Conservation (phyloP, 2,113 vertebrate species). For the Salvelinus namaycush region DNA sequence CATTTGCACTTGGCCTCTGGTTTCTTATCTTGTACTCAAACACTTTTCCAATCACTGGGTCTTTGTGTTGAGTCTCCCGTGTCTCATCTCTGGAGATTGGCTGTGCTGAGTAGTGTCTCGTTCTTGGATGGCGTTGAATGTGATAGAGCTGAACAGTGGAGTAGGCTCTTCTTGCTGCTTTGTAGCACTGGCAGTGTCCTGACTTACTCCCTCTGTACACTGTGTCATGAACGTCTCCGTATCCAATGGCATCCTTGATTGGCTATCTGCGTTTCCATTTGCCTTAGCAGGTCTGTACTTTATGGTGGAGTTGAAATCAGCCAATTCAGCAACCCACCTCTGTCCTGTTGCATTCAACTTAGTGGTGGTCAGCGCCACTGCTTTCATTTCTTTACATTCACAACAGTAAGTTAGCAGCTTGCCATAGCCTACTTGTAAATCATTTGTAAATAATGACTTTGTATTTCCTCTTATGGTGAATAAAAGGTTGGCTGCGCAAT, state of each 20-base stretch:
- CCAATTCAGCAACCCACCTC: not conserved
- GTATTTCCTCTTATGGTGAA: no score
- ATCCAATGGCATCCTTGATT: not conserved
- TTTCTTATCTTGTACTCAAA: not conserved
- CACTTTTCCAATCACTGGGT: not conserved
- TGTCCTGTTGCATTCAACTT: not conserved
- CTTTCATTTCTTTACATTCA: no score
- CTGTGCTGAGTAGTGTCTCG: not conserved
- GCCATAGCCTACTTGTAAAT: no score
- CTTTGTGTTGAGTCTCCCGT: not conserved
- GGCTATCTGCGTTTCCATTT: not conserved
- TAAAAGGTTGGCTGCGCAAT: no score
- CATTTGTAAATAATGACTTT: no score
- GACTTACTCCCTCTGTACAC: not conserved
- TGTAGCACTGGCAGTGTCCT: not conserved
- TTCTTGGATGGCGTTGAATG: not conserved
- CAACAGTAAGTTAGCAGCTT: no score
- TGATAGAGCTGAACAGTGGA: no score
- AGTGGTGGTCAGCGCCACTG: no score
- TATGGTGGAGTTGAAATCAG: not conserved
- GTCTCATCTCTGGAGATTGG: not conserved
- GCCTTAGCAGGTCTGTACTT: not conserved
- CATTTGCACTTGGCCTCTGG: not conserved
- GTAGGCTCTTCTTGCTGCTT: no score
- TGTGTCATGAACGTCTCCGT: not conserved